Conservation (phyloP, 2,113 vertebrate species). For the Triplophysa dalaica region DNA sequence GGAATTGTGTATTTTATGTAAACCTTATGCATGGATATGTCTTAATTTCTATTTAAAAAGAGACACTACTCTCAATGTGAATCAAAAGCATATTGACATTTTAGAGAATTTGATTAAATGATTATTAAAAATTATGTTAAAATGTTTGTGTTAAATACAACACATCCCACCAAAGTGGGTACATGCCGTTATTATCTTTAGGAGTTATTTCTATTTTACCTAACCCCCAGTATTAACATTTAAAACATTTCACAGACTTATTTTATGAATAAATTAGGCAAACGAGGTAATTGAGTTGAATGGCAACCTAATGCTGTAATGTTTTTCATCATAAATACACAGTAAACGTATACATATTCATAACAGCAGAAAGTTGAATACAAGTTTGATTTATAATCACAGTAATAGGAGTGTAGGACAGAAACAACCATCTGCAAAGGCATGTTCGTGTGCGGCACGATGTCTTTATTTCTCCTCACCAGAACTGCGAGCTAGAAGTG, state of each 20-base stretch:
- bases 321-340: background rate
- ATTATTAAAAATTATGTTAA: no score
- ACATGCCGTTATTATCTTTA: background rate
- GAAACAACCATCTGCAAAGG: conserved; percentile 4
- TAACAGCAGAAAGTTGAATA: background rate
- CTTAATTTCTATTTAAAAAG: background rate
- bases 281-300: conserved; percentile 28
- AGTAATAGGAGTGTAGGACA: no score
- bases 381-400: no score
- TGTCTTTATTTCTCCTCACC: conserved; percentile 37
- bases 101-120: no score
- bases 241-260: no score
- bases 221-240: no score
- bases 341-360: background rate
- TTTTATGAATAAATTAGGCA: background rate
- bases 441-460: background rate
- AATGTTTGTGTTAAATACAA: background rate
- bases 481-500: conserved; percentile 55
- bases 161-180: background rate
- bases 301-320: conserved; percentile 11
- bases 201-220: no score
- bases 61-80: background rate
- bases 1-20: background rate
- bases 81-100: background rate
- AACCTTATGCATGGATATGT: background rate